Evolutionary conservation across 2,113 vertebrate species (phyloP).

Genomic region (Erythrocercus mccallii): DNA sequence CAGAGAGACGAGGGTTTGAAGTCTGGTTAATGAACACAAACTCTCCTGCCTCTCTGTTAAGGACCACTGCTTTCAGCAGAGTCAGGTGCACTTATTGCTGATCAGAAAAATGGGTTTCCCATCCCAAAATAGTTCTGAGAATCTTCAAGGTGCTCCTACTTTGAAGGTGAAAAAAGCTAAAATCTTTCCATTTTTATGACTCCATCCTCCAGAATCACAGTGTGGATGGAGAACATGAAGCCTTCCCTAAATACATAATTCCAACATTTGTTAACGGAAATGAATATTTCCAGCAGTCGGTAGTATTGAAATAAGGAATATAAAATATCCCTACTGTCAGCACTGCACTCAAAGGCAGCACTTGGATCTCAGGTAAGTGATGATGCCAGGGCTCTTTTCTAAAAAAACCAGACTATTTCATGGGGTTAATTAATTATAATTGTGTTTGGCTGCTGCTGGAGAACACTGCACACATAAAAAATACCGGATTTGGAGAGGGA

Average conservation of each 20-base stretch:
- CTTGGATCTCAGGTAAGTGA: not conserved
- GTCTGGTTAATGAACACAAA: not conserved
- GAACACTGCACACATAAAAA: not conserved
- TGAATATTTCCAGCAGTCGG: not conserved
- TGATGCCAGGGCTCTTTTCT: not conserved
- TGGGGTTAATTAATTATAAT: not conserved
- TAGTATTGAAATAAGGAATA: not conserved
- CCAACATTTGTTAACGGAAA: not conserved
- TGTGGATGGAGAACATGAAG: not conserved
- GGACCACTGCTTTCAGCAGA: not conserved
- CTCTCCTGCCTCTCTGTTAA: not conserved
- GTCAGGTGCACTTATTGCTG: not conserved
- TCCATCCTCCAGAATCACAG: not conserved
- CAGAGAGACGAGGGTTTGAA: not conserved
- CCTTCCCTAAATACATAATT: not conserved
- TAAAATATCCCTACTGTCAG: not conserved
- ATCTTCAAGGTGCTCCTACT: not conserved
- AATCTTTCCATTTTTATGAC: not conserved
- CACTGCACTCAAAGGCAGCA: not conserved
- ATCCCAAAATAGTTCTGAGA: not conserved
- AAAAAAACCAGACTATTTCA: not conserved
- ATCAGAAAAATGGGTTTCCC: not conserved
- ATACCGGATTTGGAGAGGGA: not conserved
- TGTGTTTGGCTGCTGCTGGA: not conserved
- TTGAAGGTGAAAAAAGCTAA: not conserved